phyloP scores from a whole-genome alignment of 2,888 invertebrate species.

The Aporophyla lueneburgensis region DNA sequence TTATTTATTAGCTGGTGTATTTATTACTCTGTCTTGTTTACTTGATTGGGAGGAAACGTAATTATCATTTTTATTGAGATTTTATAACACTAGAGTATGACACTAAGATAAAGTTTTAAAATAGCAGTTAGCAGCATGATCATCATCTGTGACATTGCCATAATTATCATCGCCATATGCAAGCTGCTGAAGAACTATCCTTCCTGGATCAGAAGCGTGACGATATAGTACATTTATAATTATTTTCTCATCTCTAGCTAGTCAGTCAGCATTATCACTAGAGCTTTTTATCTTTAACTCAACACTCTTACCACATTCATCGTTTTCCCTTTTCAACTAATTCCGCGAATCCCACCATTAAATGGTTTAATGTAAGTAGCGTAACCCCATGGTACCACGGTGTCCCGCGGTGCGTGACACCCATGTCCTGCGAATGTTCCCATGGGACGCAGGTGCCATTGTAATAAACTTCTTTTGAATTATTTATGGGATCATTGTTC shows the following conservation, averaged over 20 bases:
- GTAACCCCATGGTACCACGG: conserved; percentile 62
- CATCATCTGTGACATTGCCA: neutral
- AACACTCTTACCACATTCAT: conserved; percentile 30
- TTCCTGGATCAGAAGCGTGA: neutral
- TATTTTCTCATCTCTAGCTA: neutral
- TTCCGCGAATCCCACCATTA: conserved; percentile 50
- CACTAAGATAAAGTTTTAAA: neutral
- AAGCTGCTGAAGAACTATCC: neutral
- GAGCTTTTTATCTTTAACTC: conserved; percentile 13
- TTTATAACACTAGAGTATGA: no score
- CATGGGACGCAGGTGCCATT: conserved; percentile 83
- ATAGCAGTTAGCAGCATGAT: neutral
- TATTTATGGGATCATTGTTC: conserved; percentile 80
- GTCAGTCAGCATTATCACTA: neutral
- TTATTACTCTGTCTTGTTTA: conserved; percentile 27
- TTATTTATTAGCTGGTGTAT: conserved; percentile 33
- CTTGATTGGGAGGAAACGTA: neutral
- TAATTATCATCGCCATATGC: neutral
- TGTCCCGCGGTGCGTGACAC: conserved; percentile 78
- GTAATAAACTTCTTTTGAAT: conserved; percentile 77
- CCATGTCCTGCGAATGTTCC: conserved; percentile 80
- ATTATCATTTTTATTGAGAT: neutral
- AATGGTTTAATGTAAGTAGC: conserved; percentile 59
- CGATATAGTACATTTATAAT: neutral
- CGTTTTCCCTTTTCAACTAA: conserved; percentile 42